These are phyloP conservation scores for Megalopta genalis DNA, from an alignment of 1,140 invertebrate genomes.

Conservation along the genomic window DNA sequence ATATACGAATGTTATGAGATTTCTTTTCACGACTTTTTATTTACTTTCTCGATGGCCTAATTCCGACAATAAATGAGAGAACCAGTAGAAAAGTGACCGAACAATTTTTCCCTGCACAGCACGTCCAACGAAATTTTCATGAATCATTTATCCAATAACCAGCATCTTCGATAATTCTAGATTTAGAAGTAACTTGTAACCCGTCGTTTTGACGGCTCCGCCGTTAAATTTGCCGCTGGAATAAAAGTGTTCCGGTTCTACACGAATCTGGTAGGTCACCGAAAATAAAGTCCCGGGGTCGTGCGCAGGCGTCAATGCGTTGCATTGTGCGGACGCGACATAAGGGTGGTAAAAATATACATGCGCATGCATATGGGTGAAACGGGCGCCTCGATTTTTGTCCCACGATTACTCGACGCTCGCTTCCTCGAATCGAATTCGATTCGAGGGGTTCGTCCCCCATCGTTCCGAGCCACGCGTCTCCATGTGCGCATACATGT, in stretches of 20 bases:
- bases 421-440: conserved; percentile 43
- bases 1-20: too few species aligned
- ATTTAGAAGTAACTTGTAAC: too few species aligned
- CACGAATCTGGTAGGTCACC: conserved; percentile 22
- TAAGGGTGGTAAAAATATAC: conserved; percentile 52
- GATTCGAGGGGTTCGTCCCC: conserved; percentile 36
- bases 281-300: conserved; percentile 38
- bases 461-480: not conserved
- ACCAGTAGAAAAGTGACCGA: too few species aligned
- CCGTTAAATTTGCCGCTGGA: conserved; percentile 36
- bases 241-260: conserved; percentile 19
- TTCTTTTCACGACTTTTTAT: too few species aligned
- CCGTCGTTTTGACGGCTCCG: too few species aligned
- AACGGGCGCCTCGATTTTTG: conserved; percentile 46
- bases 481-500: not conserved
- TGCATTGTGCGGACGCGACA: conserved; percentile 39
- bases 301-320: conserved; percentile 27
- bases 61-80: too few species aligned
- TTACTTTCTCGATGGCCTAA: too few species aligned
- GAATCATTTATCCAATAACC: too few species aligned
- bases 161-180: too few species aligned
- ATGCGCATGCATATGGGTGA: conserved; percentile 29
- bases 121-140: too few species aligned
- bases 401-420: conserved; percentile 42
- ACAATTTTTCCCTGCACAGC: too few species aligned